Conservation (phyloP, 2,797 vertebrate species). For the Okamejei kenojei region DNA sequence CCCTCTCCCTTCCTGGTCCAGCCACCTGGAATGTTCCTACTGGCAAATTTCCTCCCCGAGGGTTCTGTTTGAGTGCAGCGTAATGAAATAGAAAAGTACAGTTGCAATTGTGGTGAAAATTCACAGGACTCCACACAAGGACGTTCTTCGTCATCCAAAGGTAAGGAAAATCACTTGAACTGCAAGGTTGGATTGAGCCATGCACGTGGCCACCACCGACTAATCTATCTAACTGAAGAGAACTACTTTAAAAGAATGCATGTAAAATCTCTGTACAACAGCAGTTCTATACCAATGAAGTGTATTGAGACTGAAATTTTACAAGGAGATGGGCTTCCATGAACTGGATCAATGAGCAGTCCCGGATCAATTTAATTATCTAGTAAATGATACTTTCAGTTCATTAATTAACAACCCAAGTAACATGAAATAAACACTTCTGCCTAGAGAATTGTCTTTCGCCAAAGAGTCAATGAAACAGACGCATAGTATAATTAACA, state of each 20-base stretch:
- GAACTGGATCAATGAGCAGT: background rate
- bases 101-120: background rate
- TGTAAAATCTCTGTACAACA: background rate
- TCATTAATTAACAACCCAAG: background rate
- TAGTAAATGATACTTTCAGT: background rate
- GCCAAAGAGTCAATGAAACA: no score
- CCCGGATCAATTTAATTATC: background rate
- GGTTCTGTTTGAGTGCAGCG: background rate
- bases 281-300: background rate
- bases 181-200: background rate
- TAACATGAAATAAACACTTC: background rate
- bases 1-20: background rate
- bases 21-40: background rate
- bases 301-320: background rate
- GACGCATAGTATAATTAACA: no score
- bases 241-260: background rate
- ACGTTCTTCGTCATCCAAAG: background rate
- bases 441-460: background rate
- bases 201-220: background rate
- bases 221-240: background rate
- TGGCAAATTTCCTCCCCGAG: no score
- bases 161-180: background rate
- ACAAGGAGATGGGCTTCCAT: background rate
- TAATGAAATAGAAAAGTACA: background rate
- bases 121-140: background rate